A percentile compares a stretch with the other conserved stretches of the same genome.
phyloP scores from a whole-genome alignment of 2,113 vertebrate genomes.

The Mobula hypostoma region DNA sequence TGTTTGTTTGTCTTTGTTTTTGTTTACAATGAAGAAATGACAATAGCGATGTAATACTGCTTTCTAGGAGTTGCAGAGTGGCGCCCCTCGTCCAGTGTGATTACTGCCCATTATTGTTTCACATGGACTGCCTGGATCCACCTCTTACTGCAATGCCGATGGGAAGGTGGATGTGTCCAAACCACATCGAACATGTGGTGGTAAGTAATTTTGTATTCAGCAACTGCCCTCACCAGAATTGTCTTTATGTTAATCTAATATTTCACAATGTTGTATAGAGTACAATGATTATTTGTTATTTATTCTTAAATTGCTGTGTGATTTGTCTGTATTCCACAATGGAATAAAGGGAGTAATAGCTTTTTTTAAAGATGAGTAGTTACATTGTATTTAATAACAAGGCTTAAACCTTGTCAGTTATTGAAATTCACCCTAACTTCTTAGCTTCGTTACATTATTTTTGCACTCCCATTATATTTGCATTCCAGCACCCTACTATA shows the following conservation, averaged over 20 bases:
- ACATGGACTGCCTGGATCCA: constrained; percentile 97
- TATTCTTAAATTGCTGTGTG: neutral
- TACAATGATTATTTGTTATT: neutral
- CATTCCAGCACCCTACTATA: neutral
- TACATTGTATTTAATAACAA: neutral
- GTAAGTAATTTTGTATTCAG: constrained; percentile 56
- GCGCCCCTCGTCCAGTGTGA: constrained; percentile 95
- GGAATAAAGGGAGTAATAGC: neutral
- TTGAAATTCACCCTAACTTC: neutral
- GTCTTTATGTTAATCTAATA: neutral
- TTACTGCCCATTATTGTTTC: constrained; percentile 94
- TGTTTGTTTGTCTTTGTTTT: neutral
- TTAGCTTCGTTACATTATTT: neutral
- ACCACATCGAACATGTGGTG: constrained; percentile 90
- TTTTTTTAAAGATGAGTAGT: neutral
- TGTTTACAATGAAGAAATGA: neutral
- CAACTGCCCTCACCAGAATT: neutral
- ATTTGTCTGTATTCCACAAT: neutral
- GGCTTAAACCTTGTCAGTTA: neutral
- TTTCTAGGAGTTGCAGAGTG: constrained; percentile 84
- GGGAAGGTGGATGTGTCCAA: constrained; percentile 98
- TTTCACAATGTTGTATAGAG: neutral
- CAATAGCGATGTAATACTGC: neutral
- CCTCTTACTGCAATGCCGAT: constrained; percentile 92
- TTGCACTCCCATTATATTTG: neutral